These are phyloP conservation scores for Stenodema calcarata DNA, from an alignment of 2,888 invertebrate species.

Conservation along the genomic window DNA sequence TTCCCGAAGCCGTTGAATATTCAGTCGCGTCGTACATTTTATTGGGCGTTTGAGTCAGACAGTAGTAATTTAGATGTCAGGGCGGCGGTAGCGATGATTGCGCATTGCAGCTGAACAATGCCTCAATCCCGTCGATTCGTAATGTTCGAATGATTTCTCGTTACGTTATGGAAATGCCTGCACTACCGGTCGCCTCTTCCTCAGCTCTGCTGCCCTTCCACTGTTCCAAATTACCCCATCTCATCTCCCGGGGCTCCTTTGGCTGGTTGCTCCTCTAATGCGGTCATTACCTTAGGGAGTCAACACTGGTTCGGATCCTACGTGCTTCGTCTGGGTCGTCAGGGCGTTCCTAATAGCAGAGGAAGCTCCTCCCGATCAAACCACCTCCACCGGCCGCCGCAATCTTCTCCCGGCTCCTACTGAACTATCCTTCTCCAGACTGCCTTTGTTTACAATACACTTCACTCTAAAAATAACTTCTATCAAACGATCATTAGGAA, in stretches of 20 bases:
- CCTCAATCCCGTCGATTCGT: slow-evolving; percentile 7
- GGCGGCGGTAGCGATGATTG: neutral
- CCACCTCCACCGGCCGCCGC: neutral
- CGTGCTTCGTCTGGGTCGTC: slow-evolving; percentile 42
- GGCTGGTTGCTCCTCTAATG: slow-evolving; percentile 35
- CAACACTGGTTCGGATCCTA: slow-evolving; percentile 42
- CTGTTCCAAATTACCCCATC: slow-evolving; percentile 42
- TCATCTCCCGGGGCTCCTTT: slow-evolving; percentile 17
- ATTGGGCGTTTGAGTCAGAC: neutral
- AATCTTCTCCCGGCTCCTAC: neutral
- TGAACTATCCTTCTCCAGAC: neutral
- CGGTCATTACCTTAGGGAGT: slow-evolving; percentile 45
- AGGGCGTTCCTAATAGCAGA: slow-evolving; percentile 30
- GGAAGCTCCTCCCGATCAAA: slow-evolving; percentile 33
- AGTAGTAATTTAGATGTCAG: slow-evolving; percentile 17
- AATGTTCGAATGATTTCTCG: slow-evolving; percentile 32
- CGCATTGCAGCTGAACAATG: slow-evolving; percentile 7
- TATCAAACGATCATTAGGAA: neutral
- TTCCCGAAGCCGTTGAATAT: neutral
- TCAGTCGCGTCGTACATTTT: neutral
- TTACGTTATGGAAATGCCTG: slow-evolving; percentile 34
- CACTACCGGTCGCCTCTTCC: neutral
- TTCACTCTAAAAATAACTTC: neutral
- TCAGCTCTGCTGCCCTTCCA: neutral
- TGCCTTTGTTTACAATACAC: neutral